Evolutionary conservation across 2,797 vertebrate species (phyloP).

Genomic region (Ceryle rudis): DNA sequence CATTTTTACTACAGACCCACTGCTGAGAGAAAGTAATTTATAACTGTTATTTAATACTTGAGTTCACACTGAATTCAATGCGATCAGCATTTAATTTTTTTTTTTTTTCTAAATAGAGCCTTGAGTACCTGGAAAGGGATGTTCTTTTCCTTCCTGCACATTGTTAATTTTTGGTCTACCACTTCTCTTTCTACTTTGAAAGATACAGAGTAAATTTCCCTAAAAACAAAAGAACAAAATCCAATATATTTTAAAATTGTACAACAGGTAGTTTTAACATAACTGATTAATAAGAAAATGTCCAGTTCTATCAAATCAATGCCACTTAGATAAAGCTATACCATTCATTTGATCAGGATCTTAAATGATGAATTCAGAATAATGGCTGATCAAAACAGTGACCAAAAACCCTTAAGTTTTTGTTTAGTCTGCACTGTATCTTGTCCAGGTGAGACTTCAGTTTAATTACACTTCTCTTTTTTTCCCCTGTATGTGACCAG

Average conservation of each 20-base stretch:
- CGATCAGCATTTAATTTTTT: not conserved
- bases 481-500: not conserved
- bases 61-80: not conserved
- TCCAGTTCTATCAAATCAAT: not conserved
- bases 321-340: not conserved
- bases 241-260: not conserved
- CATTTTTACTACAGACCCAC: not conserved
- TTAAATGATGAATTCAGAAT: not conserved
- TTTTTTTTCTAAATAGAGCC: not conserved
- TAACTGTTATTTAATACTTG: not conserved
- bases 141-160: not conserved
- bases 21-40: not conserved
- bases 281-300: not conserved
- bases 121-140: not conserved
- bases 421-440: not conserved
- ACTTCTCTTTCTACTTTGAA: not conserved
- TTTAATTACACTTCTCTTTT: not conserved
- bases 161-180: not conserved
- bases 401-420: not conserved
- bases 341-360: not conserved
- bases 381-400: not conserved
- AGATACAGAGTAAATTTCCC: not conserved
- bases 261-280: not conserved
- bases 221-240: not conserved
- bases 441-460: not conserved